Conservation (phyloP, 2,888 invertebrate genomes). For the Lasioglossum marginatum region DNA sequence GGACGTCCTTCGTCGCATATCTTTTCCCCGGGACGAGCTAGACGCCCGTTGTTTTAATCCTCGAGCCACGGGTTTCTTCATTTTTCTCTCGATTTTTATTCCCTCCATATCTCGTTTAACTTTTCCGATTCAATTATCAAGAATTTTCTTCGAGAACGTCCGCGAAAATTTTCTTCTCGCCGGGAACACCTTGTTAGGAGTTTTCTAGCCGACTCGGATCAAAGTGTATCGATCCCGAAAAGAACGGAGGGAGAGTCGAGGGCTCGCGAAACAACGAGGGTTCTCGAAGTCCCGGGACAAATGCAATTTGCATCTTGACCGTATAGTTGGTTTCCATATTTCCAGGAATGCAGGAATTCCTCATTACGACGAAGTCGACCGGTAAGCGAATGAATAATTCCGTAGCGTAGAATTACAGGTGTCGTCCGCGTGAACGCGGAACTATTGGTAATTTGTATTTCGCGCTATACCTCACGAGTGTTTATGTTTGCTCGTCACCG, state of each 20-base stretch:
- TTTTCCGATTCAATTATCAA: too few species aligned
- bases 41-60: not conserved
- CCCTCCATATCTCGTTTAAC: too few species aligned
- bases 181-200: too few species aligned
- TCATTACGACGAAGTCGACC: not conserved
- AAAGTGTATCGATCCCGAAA: not conserved
- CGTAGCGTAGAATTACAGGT: not conserved
- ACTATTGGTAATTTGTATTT: too few species aligned
- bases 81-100: not conserved
- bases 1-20: conserved; percentile 20
- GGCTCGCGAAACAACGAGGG: not conserved
- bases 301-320: not conserved
- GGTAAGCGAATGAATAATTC: not conserved
- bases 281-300: not conserved
- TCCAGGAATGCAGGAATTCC: not conserved
- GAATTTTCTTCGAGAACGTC: too few species aligned
- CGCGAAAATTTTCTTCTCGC: too few species aligned
- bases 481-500: too few species aligned
- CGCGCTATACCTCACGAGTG: too few species aligned
- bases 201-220: too few species aligned
- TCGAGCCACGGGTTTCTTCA: not conserved
- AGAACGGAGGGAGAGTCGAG: not conserved
- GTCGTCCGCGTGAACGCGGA: too few species aligned
- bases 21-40: not conserved
- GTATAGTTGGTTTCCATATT: not conserved